phyloP scores from a whole-genome alignment of 1,140 invertebrate species.

The Procambarus clarkii region DNA sequence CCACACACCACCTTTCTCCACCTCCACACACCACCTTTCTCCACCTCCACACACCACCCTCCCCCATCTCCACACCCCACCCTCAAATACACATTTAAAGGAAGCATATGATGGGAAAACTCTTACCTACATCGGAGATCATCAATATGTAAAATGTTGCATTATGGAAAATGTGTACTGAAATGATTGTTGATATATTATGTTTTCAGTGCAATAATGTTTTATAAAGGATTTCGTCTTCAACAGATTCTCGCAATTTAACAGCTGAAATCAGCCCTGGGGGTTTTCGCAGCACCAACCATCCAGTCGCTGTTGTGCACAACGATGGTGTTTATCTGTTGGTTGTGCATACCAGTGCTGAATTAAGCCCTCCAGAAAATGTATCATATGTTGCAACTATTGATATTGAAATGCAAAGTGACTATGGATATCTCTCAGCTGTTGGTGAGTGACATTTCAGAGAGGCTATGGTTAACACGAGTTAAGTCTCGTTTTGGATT shows the following conservation, averaged over 20 bases:
- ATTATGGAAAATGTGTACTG: too few species aligned
- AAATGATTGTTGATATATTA: too few species aligned
- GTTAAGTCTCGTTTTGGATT: too few species aligned
- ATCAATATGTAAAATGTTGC: too few species aligned
- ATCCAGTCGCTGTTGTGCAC: constrained; percentile 33
- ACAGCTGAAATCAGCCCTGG: constrained; percentile 69
- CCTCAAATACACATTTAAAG: too few species aligned
- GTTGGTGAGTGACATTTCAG: constrained; percentile 81
- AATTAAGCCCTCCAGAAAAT: constrained; percentile 11
- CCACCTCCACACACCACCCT: too few species aligned
- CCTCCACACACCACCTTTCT: too few species aligned
- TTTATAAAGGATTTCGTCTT: background rate
- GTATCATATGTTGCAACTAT: constrained; percentile 78
- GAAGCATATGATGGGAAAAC: too few species aligned
- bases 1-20: too few species aligned
- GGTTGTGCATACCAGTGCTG: constrained; percentile 74
- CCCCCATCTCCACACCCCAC: too few species aligned
- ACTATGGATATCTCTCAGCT: constrained; percentile 85
- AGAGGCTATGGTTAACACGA: constrained; percentile 75
- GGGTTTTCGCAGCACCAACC: constrained; percentile 73
- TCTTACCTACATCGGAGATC: too few species aligned
- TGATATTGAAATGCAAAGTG: constrained; percentile 81
- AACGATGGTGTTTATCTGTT: constrained; percentile 78
- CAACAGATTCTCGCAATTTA: constrained; percentile 14
- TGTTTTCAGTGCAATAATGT: background rate